Evolutionary conservation across 2,797 vertebrate species (phyloP).

Genomic region (Acanthornis magna): DNA sequence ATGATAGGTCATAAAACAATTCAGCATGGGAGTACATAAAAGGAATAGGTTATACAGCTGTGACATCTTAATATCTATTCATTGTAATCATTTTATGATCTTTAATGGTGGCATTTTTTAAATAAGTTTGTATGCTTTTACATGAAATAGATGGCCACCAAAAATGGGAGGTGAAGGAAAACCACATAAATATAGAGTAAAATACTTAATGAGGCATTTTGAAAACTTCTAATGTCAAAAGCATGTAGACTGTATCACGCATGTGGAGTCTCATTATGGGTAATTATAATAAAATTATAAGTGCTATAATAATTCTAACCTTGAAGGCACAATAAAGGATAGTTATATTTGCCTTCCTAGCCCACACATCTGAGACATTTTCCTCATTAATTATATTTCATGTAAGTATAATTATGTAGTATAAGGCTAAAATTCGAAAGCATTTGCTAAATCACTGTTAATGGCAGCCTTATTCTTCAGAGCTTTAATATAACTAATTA

Average conservation of each 20-base stretch:
- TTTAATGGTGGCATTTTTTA: slow-evolving; percentile 71
- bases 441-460: slow-evolving; percentile 42
- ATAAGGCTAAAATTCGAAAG: slow-evolving; percentile 61
- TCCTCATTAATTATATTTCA: slow-evolving; percentile 78
- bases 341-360: slow-evolving; percentile 71
- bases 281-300: slow-evolving; percentile 88
- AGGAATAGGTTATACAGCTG: slow-evolving; percentile 83
- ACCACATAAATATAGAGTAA: slow-evolving; percentile 82
- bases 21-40: slow-evolving; percentile 86
- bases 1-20: slow-evolving; percentile 94
- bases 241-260: slow-evolving; percentile 81
- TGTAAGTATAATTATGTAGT: slow-evolving; percentile 69
- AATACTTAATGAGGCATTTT: slow-evolving; percentile 86
- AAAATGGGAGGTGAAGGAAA: slow-evolving; percentile 65
- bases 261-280: slow-evolving; percentile 86
- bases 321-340: slow-evolving; percentile 82
- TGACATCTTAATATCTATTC: slow-evolving; percentile 87
- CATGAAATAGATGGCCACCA: slow-evolving; percentile 55
- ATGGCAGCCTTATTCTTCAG: slow-evolving; percentile 32
- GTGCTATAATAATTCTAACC: slow-evolving; percentile 83
- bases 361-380: slow-evolving; percentile 72
- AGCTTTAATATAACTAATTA: slow-evolving; percentile 44
- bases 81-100: slow-evolving; percentile 79
- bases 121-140: slow-evolving; percentile 72
- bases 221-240: slow-evolving; percentile 80